Percentiles rank a stretch among this genome's conserved stretches.
Conservation (phyloP, 2,888 invertebrate genomes). For the Tinea semifulvella region DNA sequence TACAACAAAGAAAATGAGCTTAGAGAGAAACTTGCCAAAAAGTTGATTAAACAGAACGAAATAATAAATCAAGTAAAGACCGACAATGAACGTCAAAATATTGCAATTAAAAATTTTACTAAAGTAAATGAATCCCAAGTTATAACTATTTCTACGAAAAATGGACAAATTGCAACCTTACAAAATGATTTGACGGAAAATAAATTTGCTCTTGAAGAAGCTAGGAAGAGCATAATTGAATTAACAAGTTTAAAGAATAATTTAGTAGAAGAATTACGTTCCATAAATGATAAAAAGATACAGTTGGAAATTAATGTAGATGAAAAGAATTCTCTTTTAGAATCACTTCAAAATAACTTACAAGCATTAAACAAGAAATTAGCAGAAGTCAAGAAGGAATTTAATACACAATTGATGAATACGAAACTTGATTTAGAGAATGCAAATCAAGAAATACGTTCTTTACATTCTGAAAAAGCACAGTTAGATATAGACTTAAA, state of each 20-base stretch:
- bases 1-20: conserved; percentile 1
- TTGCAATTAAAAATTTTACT: conserved; percentile 21
- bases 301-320: too few species aligned
- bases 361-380: neutral
- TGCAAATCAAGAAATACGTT: neutral
- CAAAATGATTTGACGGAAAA: neutral
- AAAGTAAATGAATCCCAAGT: neutral
- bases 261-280: neutral
- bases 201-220: neutral
- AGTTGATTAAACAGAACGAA: conserved; percentile 14
- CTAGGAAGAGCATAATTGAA: neutral
- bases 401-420: neutral
- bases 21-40: neutral
- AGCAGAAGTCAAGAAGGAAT: neutral
- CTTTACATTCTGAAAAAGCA: neutral
- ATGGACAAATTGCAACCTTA: neutral
- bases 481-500: neutral
- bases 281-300: too few species aligned
- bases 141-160: neutral
- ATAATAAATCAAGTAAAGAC: conserved; percentile 16
- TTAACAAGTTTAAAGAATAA: neutral
- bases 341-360: too few species aligned
- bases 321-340: too few species aligned
- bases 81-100: conserved; percentile 21
- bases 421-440: neutral